A percentile compares a stretch with the other conserved stretches of the same genome.
Conservation (phyloP, 2,113 vertebrate genomes). For the Pachycephala philippinensis region DNA sequence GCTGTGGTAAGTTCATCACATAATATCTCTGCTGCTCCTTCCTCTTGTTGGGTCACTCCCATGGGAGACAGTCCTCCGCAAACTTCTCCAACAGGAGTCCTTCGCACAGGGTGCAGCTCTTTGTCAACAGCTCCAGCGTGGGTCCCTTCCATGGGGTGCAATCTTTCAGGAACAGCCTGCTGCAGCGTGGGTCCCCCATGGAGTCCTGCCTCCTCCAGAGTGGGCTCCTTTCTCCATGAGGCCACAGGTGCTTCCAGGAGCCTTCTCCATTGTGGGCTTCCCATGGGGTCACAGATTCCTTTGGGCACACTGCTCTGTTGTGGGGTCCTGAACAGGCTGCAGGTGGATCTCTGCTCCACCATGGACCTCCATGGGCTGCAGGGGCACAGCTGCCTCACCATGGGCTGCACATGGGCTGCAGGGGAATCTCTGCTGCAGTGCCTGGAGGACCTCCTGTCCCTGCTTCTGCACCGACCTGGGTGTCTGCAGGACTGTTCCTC, state of each 20-base stretch:
- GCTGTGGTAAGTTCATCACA: not conserved
- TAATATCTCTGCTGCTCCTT: not conserved
- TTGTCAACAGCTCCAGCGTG: not conserved
- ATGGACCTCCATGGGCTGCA: not conserved
- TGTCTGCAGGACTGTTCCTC: not conserved
- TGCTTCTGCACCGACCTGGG: not conserved
- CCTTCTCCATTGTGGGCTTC: not conserved
- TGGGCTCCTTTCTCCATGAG: not conserved
- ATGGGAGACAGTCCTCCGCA: not conserved
- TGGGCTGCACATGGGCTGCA: fast-evolving
- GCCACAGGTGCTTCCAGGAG: not conserved
- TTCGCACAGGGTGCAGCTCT: not conserved
- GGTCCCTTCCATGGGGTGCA: too few species aligned
- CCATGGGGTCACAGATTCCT: not conserved
- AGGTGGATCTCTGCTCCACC: not conserved
- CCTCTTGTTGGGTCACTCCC: fast-evolving
- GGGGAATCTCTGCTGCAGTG: not conserved
- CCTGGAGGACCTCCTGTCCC: fast-evolving
- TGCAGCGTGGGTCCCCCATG: not conserved
- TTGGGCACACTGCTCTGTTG: fast-evolving
- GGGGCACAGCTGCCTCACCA: not conserved
- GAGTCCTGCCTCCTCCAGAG: not conserved
- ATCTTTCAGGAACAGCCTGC: not conserved
- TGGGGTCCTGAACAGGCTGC: not conserved
- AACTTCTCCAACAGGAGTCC: not conserved